Evolutionary conservation across 2,113 vertebrate species (phyloP).

Genomic region (Leucoraja erinaceus): DNA sequence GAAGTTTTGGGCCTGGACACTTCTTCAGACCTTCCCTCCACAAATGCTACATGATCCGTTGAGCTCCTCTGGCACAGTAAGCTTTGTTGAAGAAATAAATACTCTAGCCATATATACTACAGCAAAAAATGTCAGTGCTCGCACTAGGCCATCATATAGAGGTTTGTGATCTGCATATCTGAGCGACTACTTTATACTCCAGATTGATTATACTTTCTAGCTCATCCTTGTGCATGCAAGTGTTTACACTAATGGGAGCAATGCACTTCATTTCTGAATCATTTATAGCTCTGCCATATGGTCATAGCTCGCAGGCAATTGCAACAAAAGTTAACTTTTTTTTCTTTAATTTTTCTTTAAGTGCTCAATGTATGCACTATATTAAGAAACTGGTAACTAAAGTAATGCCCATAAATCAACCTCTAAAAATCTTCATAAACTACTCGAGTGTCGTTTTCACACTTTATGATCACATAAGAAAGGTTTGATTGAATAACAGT

Average conservation of each 20-base stretch:
- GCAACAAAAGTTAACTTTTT: background rate
- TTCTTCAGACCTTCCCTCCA: too few species aligned
- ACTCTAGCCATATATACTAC: background rate
- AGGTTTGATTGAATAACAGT: background rate
- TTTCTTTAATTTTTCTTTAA: conserved; percentile 10
- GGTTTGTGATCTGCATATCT: background rate
- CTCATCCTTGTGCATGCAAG: background rate
- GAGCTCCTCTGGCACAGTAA: background rate
- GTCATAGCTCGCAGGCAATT: background rate
- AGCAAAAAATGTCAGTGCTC: background rate
- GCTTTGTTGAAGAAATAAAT: background rate
- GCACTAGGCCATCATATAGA: background rate
- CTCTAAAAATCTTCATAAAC: background rate
- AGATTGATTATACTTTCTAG: background rate
- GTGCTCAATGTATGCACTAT: background rate
- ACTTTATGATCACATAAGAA: background rate
- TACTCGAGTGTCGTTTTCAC: background rate
- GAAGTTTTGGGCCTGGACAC: too few species aligned
- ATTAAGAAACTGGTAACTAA: background rate
- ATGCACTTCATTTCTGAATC: background rate
- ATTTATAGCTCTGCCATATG: background rate
- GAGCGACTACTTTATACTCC: background rate
- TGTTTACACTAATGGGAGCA: background rate
- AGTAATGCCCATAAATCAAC: background rate
- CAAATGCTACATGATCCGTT: too few species aligned